These are phyloP conservation scores for Tyto alba DNA, from an alignment of 2,113 vertebrate genomes.

Conservation along the genomic window DNA sequence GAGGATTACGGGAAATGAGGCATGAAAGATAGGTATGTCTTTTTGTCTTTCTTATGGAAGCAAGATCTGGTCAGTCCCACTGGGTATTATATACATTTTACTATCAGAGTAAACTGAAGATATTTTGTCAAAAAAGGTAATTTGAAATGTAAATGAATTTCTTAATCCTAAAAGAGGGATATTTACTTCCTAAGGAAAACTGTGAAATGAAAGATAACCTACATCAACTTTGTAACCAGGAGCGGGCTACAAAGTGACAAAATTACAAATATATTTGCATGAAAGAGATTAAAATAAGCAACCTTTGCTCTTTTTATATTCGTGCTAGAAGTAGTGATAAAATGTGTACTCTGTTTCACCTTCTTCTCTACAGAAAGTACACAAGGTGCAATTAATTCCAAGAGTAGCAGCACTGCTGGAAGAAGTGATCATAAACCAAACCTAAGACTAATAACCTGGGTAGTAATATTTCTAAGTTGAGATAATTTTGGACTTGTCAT, in stretches of 20 bases:
- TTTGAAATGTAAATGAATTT: background rate
- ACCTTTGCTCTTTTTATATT: background rate
- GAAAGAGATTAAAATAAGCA: background rate
- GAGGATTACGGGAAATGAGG: background rate
- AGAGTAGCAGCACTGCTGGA: background rate
- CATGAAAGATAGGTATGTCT: background rate
- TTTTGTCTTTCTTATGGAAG: background rate
- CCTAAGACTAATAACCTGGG: background rate
- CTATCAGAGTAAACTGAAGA: background rate
- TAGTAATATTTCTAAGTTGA: conserved; percentile 18
- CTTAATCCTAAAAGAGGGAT: background rate
- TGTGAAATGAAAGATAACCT: background rate
- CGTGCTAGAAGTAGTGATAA: background rate
- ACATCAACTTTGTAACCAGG: background rate
- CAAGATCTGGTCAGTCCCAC: background rate
- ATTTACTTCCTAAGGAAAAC: background rate
- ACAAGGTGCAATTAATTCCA: background rate
- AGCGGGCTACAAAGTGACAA: background rate
- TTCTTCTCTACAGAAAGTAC: background rate
- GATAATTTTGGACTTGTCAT: background rate
- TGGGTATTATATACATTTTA: background rate
- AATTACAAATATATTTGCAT: background rate
- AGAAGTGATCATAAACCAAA: background rate
- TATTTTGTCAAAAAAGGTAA: background rate
- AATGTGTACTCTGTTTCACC: background rate